Conservation (phyloP, 2,888 invertebrate genomes). For the Uloborus plumipes region DNA sequence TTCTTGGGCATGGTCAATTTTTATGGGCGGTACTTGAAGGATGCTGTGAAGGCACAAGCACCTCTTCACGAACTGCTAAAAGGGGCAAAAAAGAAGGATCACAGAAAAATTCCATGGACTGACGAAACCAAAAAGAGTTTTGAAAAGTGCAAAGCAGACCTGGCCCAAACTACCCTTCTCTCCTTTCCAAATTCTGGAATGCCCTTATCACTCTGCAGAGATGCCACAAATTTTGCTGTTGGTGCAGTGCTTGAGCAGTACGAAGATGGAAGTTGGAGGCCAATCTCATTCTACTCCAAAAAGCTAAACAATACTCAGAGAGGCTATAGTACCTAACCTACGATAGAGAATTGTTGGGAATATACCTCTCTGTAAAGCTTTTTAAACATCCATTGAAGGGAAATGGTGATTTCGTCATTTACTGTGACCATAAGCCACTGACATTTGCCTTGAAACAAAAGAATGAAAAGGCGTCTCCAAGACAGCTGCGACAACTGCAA, state of each 20-base stretch:
- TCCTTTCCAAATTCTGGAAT: conserved; percentile 22
- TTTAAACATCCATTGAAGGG: conserved; percentile 35
- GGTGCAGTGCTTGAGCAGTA: conserved; percentile 68
- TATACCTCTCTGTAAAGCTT: conserved; percentile 28
- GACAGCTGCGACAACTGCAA: conserved; percentile 69
- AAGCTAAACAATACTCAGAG: conserved; percentile 22
- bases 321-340: conserved; percentile 24
- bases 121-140: conserved; percentile 8
- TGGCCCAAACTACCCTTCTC: conserved; percentile 30
- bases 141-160: conserved; percentile 24
- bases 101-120: too few species aligned
- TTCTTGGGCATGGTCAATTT: conserved; percentile 60
- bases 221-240: conserved; percentile 60
- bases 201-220: conserved; percentile 8
- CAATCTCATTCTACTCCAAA: conserved; percentile 35
- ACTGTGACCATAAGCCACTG: conserved; percentile 1
- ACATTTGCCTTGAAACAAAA: conserved; percentile 4
- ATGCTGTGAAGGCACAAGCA: conserved; percentile 14
- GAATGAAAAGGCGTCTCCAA: conserved; percentile 66
- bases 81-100: conserved; percentile 12
- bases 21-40: conserved; percentile 50
- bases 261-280: conserved; percentile 59
- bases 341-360: conserved; percentile 12
- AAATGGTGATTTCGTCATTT: background rate
- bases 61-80: conserved; percentile 42